These are phyloP conservation scores for Lepidocyrtoides sp. DNA, from an alignment of 2,888 invertebrate genomes.

Conservation along the genomic window DNA sequence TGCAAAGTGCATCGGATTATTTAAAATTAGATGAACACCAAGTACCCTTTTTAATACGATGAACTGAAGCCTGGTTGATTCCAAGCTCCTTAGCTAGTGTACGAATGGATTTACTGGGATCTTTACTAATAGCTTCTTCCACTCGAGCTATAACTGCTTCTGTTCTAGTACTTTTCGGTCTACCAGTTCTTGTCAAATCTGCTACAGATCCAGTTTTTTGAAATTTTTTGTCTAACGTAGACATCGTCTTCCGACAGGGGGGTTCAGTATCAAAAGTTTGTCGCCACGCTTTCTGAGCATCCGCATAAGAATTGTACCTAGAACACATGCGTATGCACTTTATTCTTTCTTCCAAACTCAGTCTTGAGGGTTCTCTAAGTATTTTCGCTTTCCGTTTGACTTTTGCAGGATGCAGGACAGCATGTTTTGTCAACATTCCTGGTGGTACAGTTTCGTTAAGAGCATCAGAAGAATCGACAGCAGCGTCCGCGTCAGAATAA, in stretches of 20 bases:
- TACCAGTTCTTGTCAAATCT: conserved; percentile 81
- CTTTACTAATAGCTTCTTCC: conserved; percentile 81
- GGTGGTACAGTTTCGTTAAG: neutral
- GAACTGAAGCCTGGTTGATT: conserved; percentile 83
- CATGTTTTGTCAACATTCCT: neutral
- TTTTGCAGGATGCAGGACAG: neutral
- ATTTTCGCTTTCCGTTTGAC: neutral
- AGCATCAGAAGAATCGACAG: conserved; percentile 8
- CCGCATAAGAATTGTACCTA: conserved; percentile 76
- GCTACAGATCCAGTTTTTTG: conserved; percentile 83
- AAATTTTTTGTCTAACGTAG: conserved; percentile 83
- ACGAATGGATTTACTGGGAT: conserved; percentile 83
- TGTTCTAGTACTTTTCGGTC: conserved; percentile 82
- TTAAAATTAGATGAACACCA: too few species aligned
- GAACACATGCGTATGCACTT: conserved; percentile 82
- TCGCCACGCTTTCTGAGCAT: conserved; percentile 82
- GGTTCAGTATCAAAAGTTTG: conserved; percentile 82
- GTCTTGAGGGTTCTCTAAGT: conserved; percentile 37
- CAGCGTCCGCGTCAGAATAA: conserved; percentile 40
- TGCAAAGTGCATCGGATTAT: too few species aligned
- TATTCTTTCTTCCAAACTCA: conserved; percentile 80
- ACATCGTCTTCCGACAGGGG: conserved; percentile 82
- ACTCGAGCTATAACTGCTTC: conserved; percentile 81
- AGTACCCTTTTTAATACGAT: conserved; percentile 83
- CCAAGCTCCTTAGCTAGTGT: conserved; percentile 81